These are phyloP conservation scores for Melikaiella ostensackeni DNA, from an alignment of 2,888 invertebrate species.

Conservation along the genomic window DNA sequence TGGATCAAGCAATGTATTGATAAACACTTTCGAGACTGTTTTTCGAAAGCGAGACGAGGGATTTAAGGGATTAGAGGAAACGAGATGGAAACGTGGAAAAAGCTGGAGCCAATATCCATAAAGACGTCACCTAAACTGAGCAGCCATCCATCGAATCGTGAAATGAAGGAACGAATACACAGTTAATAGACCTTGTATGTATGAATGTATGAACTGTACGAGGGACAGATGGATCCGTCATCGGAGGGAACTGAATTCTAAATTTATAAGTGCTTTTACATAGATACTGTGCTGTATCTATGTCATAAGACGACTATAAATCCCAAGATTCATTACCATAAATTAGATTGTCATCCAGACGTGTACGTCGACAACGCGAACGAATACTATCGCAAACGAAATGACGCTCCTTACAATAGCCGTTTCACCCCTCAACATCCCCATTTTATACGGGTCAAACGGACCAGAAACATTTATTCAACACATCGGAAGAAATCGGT, in stretches of 20 bases:
- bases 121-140: slow-evolving; percentile 60
- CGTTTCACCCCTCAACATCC: slow-evolving; percentile 5
- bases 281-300: slow-evolving; percentile 63
- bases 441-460: neutral
- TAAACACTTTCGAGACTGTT: neutral
- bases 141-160: slow-evolving; percentile 62
- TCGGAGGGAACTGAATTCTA: slow-evolving; percentile 64
- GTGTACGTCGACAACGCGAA: slow-evolving; percentile 55
- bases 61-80: neutral
- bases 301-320: slow-evolving; percentile 70
- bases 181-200: slow-evolving; percentile 38
- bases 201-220: slow-evolving; percentile 54
- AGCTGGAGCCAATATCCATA: slow-evolving; percentile 33
- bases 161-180: slow-evolving; percentile 52
- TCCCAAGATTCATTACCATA: slow-evolving; percentile 71
- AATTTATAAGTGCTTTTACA: slow-evolving; percentile 61
- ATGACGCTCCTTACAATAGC: slow-evolving; percentile 47
- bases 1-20: neutral
- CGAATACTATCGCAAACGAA: slow-evolving; percentile 59
- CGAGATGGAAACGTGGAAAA: neutral
- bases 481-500: neutral
- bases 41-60: slow-evolving; percentile 1
- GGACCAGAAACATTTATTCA: slow-evolving; percentile 8
- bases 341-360: slow-evolving; percentile 67
- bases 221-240: slow-evolving; percentile 60